Evolutionary conservation across 2,888 invertebrate species (phyloP).

Genomic region (Seira musarum): DNA sequence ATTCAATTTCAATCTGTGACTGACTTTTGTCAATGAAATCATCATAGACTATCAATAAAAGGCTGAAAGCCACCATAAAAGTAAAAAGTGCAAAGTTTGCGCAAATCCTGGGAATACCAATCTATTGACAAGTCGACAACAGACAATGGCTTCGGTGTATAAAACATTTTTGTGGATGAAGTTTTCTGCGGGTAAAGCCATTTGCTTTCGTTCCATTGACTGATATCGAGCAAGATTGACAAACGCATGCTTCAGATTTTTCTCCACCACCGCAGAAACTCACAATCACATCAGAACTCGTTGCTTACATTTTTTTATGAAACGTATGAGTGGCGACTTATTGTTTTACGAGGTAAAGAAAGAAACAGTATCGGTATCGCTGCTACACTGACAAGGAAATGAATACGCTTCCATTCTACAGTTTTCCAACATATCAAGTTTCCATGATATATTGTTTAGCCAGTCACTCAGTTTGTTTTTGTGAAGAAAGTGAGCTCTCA

Average conservation of each 20-base stretch:
- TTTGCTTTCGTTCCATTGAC: no score
- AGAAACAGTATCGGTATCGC: not conserved
- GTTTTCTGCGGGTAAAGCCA: no score
- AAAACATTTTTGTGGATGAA: no score
- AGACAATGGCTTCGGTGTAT: no score
- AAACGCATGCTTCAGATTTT: no score
- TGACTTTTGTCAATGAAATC: not conserved
- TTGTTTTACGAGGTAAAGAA: not conserved
- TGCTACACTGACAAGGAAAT: not conserved
- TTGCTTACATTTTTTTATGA: no score
- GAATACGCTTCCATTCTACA: not conserved
- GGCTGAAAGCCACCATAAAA: not conserved
- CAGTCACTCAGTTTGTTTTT: conserved; percentile 24
- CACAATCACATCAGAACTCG: no score
- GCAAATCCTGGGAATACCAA: no score
- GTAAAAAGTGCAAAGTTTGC: not conserved
- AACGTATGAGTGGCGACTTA: not conserved
- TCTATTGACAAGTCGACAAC: no score
- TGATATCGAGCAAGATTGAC: no score
- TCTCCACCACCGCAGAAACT: no score
- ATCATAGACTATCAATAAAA: not conserved
- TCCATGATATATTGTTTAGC: conserved; percentile 34
- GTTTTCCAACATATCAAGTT: conserved; percentile 29
- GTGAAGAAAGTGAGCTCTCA: conserved; percentile 40
- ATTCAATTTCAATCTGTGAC: no score